Conservation (phyloP, 2,113 vertebrate genomes). For the Tonatia bakeri region DNA sequence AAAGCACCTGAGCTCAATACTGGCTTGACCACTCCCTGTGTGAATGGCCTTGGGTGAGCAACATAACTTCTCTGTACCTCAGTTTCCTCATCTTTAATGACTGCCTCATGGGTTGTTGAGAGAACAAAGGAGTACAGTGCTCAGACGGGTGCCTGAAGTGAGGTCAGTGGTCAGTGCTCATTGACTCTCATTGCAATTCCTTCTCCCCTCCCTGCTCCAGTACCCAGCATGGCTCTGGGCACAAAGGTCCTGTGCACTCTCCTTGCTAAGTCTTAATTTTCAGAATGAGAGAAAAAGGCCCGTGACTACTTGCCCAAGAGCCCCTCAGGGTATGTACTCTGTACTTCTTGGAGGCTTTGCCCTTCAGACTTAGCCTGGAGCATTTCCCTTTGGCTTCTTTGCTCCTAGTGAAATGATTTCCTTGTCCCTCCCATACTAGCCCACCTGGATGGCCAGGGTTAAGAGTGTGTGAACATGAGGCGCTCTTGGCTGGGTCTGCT, state of each 20-base stretch:
- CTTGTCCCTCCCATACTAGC: neutral
- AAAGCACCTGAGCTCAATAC: neutral
- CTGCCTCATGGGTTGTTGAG: neutral
- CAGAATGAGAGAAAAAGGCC: neutral
- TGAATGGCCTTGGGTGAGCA: neutral
- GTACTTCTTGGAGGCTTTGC: neutral
- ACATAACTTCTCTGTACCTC: neutral
- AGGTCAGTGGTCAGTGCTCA: neutral
- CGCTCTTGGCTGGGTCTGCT: neutral
- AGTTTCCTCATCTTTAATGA: neutral
- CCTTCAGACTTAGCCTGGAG: neutral
- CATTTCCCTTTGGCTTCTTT: constrained; percentile 1
- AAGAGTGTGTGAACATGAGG: neutral
- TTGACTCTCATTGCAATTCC: neutral
- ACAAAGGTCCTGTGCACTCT: neutral
- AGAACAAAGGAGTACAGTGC: neutral
- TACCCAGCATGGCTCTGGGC: neutral
- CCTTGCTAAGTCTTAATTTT: neutral
- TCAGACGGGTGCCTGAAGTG: neutral
- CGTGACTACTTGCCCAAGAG: neutral
- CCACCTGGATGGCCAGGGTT: neutral
- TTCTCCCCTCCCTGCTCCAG: neutral
- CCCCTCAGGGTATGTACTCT: neutral
- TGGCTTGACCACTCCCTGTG: neutral
- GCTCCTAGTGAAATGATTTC: neutral